Base-by-base conservation (phyloP, 2,113 vertebrate genomes). In the Peromyscus maniculatus region DNA sequence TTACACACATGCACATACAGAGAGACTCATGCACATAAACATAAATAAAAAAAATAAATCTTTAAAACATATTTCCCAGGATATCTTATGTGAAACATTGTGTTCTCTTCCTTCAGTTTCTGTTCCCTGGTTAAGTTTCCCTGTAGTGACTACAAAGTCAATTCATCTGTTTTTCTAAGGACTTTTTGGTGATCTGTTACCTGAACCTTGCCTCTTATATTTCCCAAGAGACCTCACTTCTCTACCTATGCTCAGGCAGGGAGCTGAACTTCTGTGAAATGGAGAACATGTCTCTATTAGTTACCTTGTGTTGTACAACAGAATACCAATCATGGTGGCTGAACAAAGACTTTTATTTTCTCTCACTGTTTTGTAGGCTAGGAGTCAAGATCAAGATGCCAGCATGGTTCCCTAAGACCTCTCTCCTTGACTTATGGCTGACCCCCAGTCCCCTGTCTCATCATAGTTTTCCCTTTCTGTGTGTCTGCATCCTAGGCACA, bases 391-490 rank as follows among this genome's bases (percentile, higher is more conserved):
- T 84, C 24, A 64, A 1, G 24, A 16, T 43, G 24, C 13, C 24
- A 43, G 1, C n/a, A 84, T 16, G 15, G 59, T 43, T 22, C 26
- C 26, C 59, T 13, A 24, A 64, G n/a, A 11, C 10, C 8, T 80
- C 2, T 74, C 9, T 74, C n/a, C 15, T 59, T n/a, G n/a, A 43
- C 3, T 39, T 78, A 43, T 46, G 59, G 21, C 28, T 17, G 46
- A 28, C 2, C 46, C 1, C 2, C 36, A 43, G 52, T 2, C 21
- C 10, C 8, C 31, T 16, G 0, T 33, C 21, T 79, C 9, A 17
- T 95, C 55, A 36, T 1, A 1, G 1, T 0, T 7, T n/a, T 39
- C 43, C 9, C 5, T 71, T 39, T 39, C 0, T 13, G 5, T 57
- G 22, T 17, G 4, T 57, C 59, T 1, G 2, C 26, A 86, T 7